Base-by-base conservation (phyloP, 2,797 vertebrate species). In the Rhinophrynus dorsalis region DNA sequence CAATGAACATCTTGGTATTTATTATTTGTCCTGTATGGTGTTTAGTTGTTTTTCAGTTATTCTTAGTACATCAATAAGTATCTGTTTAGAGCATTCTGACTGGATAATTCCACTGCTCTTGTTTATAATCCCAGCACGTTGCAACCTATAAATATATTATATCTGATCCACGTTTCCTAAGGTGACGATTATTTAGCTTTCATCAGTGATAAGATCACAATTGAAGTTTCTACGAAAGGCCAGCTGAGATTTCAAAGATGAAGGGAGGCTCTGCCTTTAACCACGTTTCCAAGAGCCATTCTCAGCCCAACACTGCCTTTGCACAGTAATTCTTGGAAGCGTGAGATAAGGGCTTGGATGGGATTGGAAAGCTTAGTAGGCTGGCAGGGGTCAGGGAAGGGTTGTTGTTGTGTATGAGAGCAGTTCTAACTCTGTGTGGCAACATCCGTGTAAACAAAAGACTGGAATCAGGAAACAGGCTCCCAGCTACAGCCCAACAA, bases 381-480 rank as follows among this genome's bases (percentile, higher is more conserved):
- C 68, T 51, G 35, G 0, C 68, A 55, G 35, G 55, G 66, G 77
- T 23, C 47, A 59, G 48, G 68, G 54, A 59, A 71, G 47, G 67
- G 59, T 57, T 67, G 58, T 55, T 72, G 70, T 63, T 68, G 50
- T 68, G 23, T 40, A 47, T 72, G 23, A 71, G 55, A 65, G 72
- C 69, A 74, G 50, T 48, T 67, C 32, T 67, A 56, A 58, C 47
- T 38, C 42, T 61, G 61, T 89, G 85, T 83, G 86, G 73, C 87
- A 78, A 74, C 80, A 75, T 78, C 79, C 80, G 87, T 90, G 84
- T 91, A 86, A 85, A 87, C 82, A 88, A 82, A 81, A 86, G 83
- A 81, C 66, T 29, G 76, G 75, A 67, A 65, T 84, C 86, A 92
- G 92, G 93, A 92, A 92, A 88, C 85, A 88, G 79, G 83, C 75